Conservation (phyloP, 2,797 vertebrate species). For the Poeciliopsis presidionis region DNA sequence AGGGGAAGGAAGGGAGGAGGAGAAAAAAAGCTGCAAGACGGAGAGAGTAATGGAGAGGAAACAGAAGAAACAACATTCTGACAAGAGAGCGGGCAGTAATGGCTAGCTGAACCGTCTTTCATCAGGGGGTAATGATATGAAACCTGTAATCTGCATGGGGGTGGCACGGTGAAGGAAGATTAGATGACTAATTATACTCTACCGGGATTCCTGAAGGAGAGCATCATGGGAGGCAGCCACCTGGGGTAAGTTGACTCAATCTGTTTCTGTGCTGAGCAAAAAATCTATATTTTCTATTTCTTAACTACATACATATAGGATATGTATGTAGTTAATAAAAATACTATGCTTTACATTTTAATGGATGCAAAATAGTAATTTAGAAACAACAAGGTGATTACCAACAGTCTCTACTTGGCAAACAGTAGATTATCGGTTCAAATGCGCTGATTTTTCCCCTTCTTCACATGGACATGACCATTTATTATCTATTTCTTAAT, state of each 20-base stretch:
- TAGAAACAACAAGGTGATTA: not conserved
- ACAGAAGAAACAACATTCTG: conserved; percentile 36
- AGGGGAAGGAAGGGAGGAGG: not conserved
- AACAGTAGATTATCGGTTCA: not conserved
- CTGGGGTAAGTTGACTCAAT: not conserved
- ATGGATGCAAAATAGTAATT: not conserved
- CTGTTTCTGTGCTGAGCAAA: not conserved
- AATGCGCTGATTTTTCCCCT: not conserved
- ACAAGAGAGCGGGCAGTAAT: conserved; percentile 34
- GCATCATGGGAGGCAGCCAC: conserved; percentile 27
- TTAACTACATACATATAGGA: no score
- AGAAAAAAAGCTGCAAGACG: conserved; percentile 4
- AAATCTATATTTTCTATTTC: not conserved
- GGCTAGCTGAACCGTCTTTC: conserved; percentile 34
- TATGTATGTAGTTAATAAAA: not conserved
- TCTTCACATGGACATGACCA: not conserved
- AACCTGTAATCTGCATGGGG: conserved; percentile 55
- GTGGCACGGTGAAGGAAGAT: conserved; percentile 8
- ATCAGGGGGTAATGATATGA: conserved; percentile 55
- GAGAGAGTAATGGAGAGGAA: conserved; percentile 31
- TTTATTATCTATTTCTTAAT: not conserved
- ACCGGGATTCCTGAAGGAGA: conserved; percentile 25
- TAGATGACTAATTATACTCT: conserved; percentile 54
- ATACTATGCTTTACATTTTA: not conserved
- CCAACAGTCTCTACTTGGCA: not conserved